Base-by-base conservation (phyloP, 2,888 invertebrate genomes). In the Frankliniella fusca region DNA sequence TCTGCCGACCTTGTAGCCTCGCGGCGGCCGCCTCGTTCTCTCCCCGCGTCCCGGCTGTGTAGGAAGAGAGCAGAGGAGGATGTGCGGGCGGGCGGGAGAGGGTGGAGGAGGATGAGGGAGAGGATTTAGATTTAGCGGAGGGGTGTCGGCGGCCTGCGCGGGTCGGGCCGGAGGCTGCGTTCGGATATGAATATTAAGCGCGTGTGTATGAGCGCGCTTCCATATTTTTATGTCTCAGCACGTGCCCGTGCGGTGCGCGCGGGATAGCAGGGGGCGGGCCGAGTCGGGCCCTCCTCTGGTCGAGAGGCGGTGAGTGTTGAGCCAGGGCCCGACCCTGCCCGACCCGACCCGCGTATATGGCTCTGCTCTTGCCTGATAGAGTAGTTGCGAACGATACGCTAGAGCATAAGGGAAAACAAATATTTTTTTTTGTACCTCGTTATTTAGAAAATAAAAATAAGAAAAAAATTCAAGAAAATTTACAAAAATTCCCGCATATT, bases 121-220 rank as follows among this genome's bases (percentile, higher is more conserved):
- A 54, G 50, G 54, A 18, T 12, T 54, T 54, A 54, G 38, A 38
- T 38, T 38, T 54, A 54, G 54, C 15, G 54, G 3, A 2, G 54
- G n/a, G n/a, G n/a, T n/a, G n/a, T n/a, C n/a, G n/a, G n/a, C n/a
- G n/a, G n/a, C n/a, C n/a, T n/a, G n/a, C n/a, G 54, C 15, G 54
- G 54, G 18, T 3, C 54, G 18, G 54, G 18, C 18, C 18, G 61
- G 61, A 18, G 61, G 18, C 61, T n/a, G 61, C 61, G 61, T n/a
- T 61, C 61, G 18, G 61, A 61, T 61, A 61, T 61, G 61, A 61
- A 61, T 61, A 61, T 61, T 61, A 61, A 61, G 61, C 61, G 61
- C 38, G 38, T 61, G 61, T 61, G n/a, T 61, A 61, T 61, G 54
- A 54, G 54, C 54, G 54, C 20, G 61, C 61, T 15, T 61, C 18